Base-by-base conservation (phyloP, 2,113 vertebrate species). In the Bagarius yarrelli region DNA sequence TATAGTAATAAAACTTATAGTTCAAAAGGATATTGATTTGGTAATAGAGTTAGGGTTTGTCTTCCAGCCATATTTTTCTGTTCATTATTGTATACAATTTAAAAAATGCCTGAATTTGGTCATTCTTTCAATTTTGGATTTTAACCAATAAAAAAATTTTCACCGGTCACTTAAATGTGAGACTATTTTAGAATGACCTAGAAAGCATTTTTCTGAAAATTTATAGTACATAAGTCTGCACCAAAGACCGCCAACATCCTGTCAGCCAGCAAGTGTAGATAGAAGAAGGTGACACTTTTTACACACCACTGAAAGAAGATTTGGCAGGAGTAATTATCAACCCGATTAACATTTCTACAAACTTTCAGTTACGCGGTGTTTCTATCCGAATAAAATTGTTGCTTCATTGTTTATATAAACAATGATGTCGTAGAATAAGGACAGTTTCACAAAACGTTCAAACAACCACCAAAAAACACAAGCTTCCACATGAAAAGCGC, bases 401-500 rank as follows among this genome's bases (percentile, higher is more conserved):
- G 50, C 15, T 67, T 71, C 34, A 50, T 74, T 63, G 64, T 82
- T 56, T 82, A 75, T 81, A 78, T 87, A 87, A 87, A 88, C 87
- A 87, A 23, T 86, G 84, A 86, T 87, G 78, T 64, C 74, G 84
- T 74, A 86, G 30, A 71, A 34, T 75, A 74, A 57, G 61, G 18
- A 76, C 25, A 77, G 83, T 87, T 89, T 87, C 86, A 85, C 57
- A 63, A 73, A 80, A 32, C 67, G 25, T 50, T 52, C 4, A 47
- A 60, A 83, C 60, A 53, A 72, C 69, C 76, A 80, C 64, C 59
- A 60, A 82, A 79, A 25, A 84, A 76, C 59, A 74, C 64, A 60
- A 66, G 60, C 56, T 81, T 86, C 86, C 86, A 88, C 86, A 89
- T 87, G 84, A 89, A 89, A 89, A 76, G 55, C n/a, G 15, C 44